phyloP scores from a whole-genome alignment of 2,888 invertebrate genomes.

The Amblyjoppa proteus region DNA sequence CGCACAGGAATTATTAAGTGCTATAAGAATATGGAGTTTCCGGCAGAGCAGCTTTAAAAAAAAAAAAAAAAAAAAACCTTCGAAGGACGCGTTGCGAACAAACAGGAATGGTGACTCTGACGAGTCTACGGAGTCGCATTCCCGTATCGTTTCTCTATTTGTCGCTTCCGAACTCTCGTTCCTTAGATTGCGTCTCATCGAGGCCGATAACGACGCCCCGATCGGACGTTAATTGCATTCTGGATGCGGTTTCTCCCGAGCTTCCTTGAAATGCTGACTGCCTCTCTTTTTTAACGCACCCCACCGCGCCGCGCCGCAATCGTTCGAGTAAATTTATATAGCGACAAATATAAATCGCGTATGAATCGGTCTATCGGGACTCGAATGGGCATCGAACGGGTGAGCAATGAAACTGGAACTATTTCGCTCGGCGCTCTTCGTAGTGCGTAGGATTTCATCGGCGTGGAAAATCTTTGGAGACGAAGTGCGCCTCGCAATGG shows the following conservation, averaged over 20 bases:
- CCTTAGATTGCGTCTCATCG: constrained; percentile 51
- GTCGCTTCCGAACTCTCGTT: constrained; percentile 7
- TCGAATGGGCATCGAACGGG: constrained; percentile 28
- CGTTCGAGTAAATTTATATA: constrained; percentile 43
- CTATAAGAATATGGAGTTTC: neutral
- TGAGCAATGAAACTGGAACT: constrained; percentile 44
- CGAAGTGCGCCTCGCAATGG: constrained; percentile 13
- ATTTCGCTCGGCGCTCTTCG: constrained; percentile 21
- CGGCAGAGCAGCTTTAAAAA: neutral
- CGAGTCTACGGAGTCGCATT: constrained; percentile 36
- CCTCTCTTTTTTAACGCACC: constrained; percentile 35
- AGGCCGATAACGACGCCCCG: constrained; percentile 52
- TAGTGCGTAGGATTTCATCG: neutral
- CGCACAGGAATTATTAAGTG: neutral
- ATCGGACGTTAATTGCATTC: constrained; percentile 60
- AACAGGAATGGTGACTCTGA: constrained; percentile 14
- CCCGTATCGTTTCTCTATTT: constrained; percentile 26
- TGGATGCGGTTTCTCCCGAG: neutral
- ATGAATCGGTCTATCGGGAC: constrained; percentile 5
- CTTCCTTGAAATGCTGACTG: constrained; percentile 54
- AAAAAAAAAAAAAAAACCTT: constrained; percentile 20
- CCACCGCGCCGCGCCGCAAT: constrained; percentile 6
- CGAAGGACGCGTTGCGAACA: constrained; percentile 1
- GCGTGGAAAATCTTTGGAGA: neutral
- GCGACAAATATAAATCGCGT: constrained; percentile 11